Evolutionary conservation across 2,888 invertebrate species (phyloP), one percentile per base, ranked within the genome.

Genomic region (Pyrocoelia pectoralis): DNA sequence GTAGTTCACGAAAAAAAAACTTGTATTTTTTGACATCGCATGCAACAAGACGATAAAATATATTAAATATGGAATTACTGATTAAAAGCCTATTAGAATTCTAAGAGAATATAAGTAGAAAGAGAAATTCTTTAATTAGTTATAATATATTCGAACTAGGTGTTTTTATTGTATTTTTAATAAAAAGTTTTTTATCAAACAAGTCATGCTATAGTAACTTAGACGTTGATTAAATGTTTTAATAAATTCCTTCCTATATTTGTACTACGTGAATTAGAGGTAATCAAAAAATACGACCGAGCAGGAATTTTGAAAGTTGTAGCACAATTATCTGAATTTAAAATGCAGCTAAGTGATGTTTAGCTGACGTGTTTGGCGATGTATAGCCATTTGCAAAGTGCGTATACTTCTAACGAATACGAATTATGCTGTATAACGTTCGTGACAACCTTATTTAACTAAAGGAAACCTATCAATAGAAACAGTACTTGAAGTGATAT

Each of bases 301-400:
- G n/a, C n/a, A n/a, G n/a, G 6, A 24, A 24, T 24, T 3, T 6
- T 24, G 24, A 24, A 24, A 6, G 24, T 24, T 24, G 24, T 6
- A n/a, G n/a, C n/a, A n/a, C n/a, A n/a, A n/a, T n/a, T n/a, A n/a
- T n/a, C n/a, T n/a, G n/a, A 61, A 61, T 61, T 29, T 17, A 18
- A 56, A 61, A 56, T 61, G 61, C 56, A 56, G 56, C 61, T 56
- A 61, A 48, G 48, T 53, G 52, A 62, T 57, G 56, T 62, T 61
- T 56, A 46, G 51, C 28, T 61, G 61, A 61, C 61, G 61, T 61
- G 61, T 56, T 56, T 18, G 61, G 24, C 28, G 56, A 61, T 62
- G 56, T 56, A 57, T 38, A 41, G 38, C 52, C 52, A 57, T 56
- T 62, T 56, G 56, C 56, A 48, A 62, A 52, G 38, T 58, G 41